phyloP scores from a whole-genome alignment of 2,113 vertebrate species.

The Eulemur macaco region DNA sequence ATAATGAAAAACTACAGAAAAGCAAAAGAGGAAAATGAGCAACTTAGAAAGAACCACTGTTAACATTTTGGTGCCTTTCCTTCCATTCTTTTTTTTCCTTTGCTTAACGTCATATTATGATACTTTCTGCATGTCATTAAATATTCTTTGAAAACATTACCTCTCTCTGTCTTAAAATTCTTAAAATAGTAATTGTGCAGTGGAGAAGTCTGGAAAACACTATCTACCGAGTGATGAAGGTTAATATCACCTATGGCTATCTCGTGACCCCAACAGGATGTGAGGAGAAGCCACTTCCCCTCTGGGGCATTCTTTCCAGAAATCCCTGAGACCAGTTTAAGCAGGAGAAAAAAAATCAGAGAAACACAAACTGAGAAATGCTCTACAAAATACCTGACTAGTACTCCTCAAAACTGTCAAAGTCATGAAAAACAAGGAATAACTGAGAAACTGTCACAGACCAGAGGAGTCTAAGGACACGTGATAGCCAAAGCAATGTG shows the following conservation, averaged over 20 bases:
- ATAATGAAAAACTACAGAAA: neutral
- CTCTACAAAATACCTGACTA: neutral
- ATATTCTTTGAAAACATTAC: neutral
- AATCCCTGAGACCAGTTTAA: neutral
- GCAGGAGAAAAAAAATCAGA: neutral
- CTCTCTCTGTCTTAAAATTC: neutral
- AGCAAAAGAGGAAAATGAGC: neutral
- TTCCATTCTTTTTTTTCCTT: neutral
- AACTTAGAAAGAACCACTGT: neutral
- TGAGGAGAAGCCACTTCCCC: neutral
- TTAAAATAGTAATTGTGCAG: slow-evolving; percentile 23
- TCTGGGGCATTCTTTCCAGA: neutral
- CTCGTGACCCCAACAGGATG: neutral
- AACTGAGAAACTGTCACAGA: neutral
- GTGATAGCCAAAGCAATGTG: accelerated
- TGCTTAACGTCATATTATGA: neutral
- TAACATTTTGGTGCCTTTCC: neutral
- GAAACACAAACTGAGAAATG: neutral
- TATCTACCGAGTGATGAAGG: neutral
- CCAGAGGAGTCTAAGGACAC: neutral
- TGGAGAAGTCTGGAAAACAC: neutral
- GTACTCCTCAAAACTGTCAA: neutral
- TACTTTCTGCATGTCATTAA: neutral
- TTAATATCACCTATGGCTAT: neutral
- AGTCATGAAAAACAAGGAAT: neutral